phyloP scores from a whole-genome alignment of 2,113 vertebrate genomes.

The Coryphaenoides rupestris region DNA sequence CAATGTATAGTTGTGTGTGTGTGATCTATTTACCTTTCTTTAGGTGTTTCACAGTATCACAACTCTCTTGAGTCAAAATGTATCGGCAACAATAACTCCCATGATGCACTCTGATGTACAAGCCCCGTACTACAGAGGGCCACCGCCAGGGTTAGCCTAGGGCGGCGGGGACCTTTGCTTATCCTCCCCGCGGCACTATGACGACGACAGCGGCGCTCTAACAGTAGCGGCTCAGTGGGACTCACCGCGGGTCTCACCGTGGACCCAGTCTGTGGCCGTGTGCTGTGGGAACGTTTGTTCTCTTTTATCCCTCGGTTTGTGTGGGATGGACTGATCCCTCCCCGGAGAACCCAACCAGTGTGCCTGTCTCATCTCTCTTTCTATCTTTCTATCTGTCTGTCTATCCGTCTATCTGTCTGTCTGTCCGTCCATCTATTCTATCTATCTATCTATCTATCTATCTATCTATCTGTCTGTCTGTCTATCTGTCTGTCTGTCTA shows the following conservation, averaged over 20 bases:
- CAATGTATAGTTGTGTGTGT: no score
- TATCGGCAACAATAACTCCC: no score
- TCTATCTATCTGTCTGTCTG: not conserved
- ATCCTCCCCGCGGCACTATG: constrained; percentile 17
- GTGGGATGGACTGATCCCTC: constrained; percentile 55
- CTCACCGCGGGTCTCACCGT: constrained; percentile 30
- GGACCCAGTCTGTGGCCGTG: constrained; percentile 43
- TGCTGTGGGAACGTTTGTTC: constrained; percentile 61
- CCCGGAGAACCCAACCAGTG: constrained; percentile 47
- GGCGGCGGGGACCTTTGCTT: constrained; percentile 32
- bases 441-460: no score
- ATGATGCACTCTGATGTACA: no score
- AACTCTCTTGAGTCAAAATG: no score
- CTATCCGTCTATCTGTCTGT: not conserved
- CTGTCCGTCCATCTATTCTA: no score
- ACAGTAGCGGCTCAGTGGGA: constrained; percentile 48
- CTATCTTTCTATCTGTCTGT: not conserved
- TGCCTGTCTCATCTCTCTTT: constrained; percentile 10
- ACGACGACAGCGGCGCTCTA: constrained; percentile 38
- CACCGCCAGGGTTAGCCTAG: not conserved
- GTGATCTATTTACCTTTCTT: no score
- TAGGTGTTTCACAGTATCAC: no score
- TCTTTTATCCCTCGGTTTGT: constrained; percentile 52
- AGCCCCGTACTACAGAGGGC: not conserved
- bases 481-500: not conserved